Base-by-base conservation (phyloP, 1,140 invertebrate species). In the Alviniconcha marisindica region DNA sequence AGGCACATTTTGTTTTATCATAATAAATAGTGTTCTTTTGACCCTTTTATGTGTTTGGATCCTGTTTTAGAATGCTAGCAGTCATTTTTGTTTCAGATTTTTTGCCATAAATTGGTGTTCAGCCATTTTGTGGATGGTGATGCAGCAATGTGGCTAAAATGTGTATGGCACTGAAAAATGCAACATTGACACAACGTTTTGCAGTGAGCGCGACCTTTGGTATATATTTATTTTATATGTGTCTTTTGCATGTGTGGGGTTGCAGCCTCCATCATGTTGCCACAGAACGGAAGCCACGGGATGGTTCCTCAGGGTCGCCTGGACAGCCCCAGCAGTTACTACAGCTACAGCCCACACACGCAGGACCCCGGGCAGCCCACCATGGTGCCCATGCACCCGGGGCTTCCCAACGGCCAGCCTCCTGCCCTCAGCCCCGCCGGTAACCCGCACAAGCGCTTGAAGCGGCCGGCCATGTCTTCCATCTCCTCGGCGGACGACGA, bases 221-320 rank as follows among this genome's bases (percentile, higher is more conserved):
- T n/a, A n/a, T n/a, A n/a, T n/a, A 51, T 51, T 18, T 51, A 51
- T 51, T 7, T 10, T 51, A 51, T 51, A n/a, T 5, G 2, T 60
- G 54, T n/a, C n/a, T n/a, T n/a, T n/a, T n/a, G n/a, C n/a, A n/a
- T n/a, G n/a, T n/a, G n/a, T n/a, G 89, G 94, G 93, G 94, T 94
- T 94, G 95, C 95, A 98, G 97, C 97, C 89, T 98, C 97, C 91
- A 98, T 98, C 92, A 95, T 98, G 93, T 97, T 98, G 95, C 97
- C 97, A 94, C 95, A 96, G 77, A 96, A 96, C 92, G 96, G 96
- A 89, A 95, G 96, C 40, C 90, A 91, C 56, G 82, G 85, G 15
- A 91, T 91, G 88, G 85, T 88, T 18, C 85, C 87, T 31, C 86
- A 86, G 79, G 91, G 96, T 95, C 90, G 98, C 97, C 92, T 98